Percentiles rank a stretch among this genome's conserved stretches.
These are phyloP conservation scores for Euphydryas editha DNA, from an alignment of 2,888 invertebrate species.

Conservation along the genomic window DNA sequence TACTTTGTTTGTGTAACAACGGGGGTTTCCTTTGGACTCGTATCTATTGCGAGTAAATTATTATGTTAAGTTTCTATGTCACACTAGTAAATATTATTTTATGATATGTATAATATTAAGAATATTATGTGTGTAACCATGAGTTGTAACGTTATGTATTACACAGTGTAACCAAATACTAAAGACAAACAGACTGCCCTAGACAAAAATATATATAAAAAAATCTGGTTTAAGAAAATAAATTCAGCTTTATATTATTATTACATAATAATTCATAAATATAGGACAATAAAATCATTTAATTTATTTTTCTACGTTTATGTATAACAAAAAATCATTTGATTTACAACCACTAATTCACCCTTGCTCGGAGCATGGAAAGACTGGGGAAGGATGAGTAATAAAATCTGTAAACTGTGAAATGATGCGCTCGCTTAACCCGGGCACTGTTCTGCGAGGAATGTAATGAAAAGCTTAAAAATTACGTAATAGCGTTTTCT, in stretches of 20 bases:
- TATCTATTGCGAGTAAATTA: constrained; percentile 35
- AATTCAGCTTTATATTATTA: too few species aligned
- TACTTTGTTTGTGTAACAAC: constrained; percentile 67
- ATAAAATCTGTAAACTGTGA: constrained; percentile 80
- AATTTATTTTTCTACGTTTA: neutral
- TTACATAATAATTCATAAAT: too few species aligned
- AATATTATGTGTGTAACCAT: neutral
- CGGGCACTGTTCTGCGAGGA: constrained; percentile 60
- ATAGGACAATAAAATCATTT: too few species aligned
- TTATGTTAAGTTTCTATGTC: constrained; percentile 14
- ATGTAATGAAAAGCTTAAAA: constrained; percentile 61
- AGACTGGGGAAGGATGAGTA: constrained; percentile 61
- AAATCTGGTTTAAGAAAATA: too few species aligned
- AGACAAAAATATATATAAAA: too few species aligned
- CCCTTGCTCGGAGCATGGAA: neutral
- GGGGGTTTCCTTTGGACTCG: constrained; percentile 47
- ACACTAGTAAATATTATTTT: neutral
- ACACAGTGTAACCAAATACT: too few species aligned
- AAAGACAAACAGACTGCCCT: too few species aligned
- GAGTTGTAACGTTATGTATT: too few species aligned
- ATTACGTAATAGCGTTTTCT: neutral
- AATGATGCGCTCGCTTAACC: constrained; percentile 79
- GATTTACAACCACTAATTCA: neutral
- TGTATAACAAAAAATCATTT: neutral
- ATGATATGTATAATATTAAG: neutral